phyloP scores from a whole-genome alignment of 2,888 invertebrate species.

The Candidula unifasciata region DNA sequence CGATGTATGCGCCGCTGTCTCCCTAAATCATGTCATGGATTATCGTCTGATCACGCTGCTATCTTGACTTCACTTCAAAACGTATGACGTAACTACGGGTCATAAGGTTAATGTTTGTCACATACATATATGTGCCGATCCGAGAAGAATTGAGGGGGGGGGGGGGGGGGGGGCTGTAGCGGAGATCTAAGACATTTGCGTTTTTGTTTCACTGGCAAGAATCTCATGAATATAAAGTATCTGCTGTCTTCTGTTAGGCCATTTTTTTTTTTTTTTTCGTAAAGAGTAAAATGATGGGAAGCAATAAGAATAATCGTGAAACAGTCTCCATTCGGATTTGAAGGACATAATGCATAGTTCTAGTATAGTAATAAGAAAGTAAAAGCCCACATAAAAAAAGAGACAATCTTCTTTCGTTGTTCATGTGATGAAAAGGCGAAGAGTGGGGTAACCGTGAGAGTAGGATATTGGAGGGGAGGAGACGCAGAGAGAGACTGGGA shows the following conservation, averaged over 20 bases:
- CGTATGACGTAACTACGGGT: slow-evolving; percentile 26
- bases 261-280: background rate
- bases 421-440: too few species aligned
- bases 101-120: slow-evolving; percentile 14
- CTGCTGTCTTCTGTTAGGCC: background rate
- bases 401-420: too few species aligned
- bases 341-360: too few species aligned
- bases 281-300: background rate
- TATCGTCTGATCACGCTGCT: slow-evolving; percentile 14
- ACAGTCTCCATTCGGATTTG: background rate
- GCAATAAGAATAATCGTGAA: background rate
- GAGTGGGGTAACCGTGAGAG: too few species aligned
- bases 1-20: background rate
- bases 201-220: background rate
- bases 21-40: background rate
- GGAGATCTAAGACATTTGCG: slow-evolving; percentile 15
- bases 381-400: too few species aligned
- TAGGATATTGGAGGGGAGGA: too few species aligned
- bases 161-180: background rate
- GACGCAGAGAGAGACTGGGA: too few species aligned
- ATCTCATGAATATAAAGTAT: slow-evolving; percentile 33
- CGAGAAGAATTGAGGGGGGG: too few species aligned
- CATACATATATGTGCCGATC: slow-evolving; percentile 10
- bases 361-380: too few species aligned
- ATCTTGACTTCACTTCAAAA: background rate